Conservation (phyloP, 1,140 invertebrate species). For the Heliconius melpomene region DNA sequence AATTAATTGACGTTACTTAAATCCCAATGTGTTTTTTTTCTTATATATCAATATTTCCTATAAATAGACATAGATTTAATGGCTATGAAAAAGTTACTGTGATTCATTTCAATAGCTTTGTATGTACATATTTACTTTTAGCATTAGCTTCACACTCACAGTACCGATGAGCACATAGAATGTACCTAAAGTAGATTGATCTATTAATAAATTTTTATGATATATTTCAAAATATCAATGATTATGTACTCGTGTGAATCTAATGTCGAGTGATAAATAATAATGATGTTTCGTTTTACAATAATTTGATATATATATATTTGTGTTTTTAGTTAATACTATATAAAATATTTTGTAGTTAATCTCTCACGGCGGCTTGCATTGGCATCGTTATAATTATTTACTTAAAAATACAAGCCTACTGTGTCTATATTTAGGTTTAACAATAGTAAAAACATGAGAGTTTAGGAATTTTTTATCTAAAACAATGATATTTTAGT, state of each 20-base stretch:
- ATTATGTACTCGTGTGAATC: not conserved
- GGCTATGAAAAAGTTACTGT: not conserved
- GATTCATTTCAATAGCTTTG: not conserved
- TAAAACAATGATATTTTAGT: not conserved
- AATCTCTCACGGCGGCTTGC: too few species aligned
- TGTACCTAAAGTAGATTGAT: not conserved
- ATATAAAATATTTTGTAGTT: too few species aligned
- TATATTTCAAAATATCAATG: not conserved
- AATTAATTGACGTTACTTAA: not conserved
- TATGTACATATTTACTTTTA: slow-evolving; percentile 7
- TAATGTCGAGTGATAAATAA: too few species aligned
- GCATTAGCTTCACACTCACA: not conserved
- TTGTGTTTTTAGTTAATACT: too few species aligned
- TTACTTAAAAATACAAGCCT: too few species aligned
- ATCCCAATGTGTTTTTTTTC: not conserved
- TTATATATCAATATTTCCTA: not conserved
- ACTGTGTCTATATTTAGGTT: too few species aligned
- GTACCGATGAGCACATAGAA: not conserved
- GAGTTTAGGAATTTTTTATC: not conserved
- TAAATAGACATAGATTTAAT: not conserved
- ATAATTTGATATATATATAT: too few species aligned
- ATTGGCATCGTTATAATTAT: too few species aligned
- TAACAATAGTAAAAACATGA: too few species aligned
- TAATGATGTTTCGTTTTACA: too few species aligned
- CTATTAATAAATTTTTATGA: not conserved